Base-by-base conservation (phyloP, 1,140 invertebrate genomes). In the Aphaenogaster ashmeadi region DNA sequence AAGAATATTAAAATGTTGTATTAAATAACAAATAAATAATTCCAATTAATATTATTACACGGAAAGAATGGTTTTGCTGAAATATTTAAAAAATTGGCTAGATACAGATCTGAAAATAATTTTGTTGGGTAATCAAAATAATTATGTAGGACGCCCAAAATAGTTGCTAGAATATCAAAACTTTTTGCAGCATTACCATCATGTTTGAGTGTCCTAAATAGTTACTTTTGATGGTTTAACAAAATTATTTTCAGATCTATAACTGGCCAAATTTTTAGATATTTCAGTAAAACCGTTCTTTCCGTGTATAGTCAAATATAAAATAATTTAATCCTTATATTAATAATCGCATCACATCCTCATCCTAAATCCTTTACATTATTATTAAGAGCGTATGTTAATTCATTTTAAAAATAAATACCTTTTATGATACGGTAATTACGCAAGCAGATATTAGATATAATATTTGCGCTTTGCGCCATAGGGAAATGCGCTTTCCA, bases 21-120 rank as follows among this genome's bases (percentile, higher is more conserved):
- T 47, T 21, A 60, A 60, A 50, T 60, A 15, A 18, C 6, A 69
- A 58, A 47, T 47, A 72, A 60, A 83, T 60, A 58, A 74, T 81
- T 41, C 13, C 6, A 47, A 52, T 33, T 41, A 66, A 36, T 18
- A 11, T 15, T 38, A 21, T 38, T 60, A 38, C 27, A 27, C 27
- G 27, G 27, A 27, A 27, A 27, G 0, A 27, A 27, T 27, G 27
- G 27, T 27, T 27, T 27, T 27, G 27, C 27, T 27, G 27, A 27
- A 27, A 27, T 27, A 27, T 27, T 27, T 27, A 27, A 27, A 27
- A 27, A 27, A 27, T 27, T 27, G 27, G 27, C 27, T 27, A 27
- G 27, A 27, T 27, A 27, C 27, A 27, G 27, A 27, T 27, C 27
- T 27, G 27, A 27, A 27, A 27, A 27, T 27, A 27, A 27, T 27